Evolutionary conservation across 2,113 vertebrate species (phyloP).

Genomic region (Chamaetylas fuelleborni): DNA sequence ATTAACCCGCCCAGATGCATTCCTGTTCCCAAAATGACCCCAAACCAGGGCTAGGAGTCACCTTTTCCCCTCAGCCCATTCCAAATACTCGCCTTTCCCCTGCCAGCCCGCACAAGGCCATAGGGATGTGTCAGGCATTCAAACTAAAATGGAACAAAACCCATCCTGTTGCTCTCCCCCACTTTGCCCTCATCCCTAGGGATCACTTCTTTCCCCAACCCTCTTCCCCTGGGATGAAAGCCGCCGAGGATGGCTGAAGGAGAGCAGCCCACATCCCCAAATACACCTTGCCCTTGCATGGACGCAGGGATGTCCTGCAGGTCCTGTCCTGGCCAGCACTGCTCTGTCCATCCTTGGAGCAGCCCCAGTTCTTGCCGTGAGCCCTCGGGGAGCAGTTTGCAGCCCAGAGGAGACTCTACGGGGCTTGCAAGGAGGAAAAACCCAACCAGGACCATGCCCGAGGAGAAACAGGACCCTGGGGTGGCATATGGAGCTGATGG

Average conservation of each 20-base stretch:
- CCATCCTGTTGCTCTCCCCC: neutral
- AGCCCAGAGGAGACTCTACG: neutral
- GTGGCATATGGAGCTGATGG: slow-evolving; percentile 18
- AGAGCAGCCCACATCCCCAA: neutral
- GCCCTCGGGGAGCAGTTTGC: neutral
- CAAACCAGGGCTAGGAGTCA: neutral
- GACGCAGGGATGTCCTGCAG: neutral
- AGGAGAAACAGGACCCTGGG: neutral
- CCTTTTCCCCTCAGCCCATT: neutral
- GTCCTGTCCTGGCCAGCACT: neutral
- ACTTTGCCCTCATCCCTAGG: neutral
- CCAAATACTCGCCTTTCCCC: neutral
- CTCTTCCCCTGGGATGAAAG: neutral
- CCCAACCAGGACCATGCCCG: neutral
- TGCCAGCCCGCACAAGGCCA: neutral
- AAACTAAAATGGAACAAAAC: neutral
- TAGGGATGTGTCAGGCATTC: neutral
- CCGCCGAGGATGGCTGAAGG: neutral
- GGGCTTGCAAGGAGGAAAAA: neutral
- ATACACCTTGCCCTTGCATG: neutral
- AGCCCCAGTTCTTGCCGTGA: neutral
- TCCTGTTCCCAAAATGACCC: neutral
- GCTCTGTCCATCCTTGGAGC: neutral
- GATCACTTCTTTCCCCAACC: slow-evolving; percentile 15
- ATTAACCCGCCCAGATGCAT: neutral